These are phyloP conservation scores for Cyanocitta stelleri DNA, from an alignment of 2,113 vertebrate species.

Conservation along the genomic window DNA sequence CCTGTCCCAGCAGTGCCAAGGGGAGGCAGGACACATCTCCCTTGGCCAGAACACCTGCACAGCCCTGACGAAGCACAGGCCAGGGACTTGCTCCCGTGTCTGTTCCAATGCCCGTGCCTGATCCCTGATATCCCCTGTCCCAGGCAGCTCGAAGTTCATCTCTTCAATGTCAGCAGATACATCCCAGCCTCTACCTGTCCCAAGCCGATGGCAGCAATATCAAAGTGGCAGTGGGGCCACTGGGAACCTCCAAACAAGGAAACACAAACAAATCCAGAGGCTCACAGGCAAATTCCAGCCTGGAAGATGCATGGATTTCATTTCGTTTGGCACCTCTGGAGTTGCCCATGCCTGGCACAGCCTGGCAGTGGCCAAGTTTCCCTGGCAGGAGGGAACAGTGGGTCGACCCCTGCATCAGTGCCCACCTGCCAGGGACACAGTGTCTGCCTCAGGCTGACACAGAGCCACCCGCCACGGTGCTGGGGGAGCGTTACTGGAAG, in stretches of 20 bases:
- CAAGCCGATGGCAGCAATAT: background rate
- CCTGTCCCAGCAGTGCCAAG: background rate
- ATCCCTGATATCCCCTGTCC: background rate
- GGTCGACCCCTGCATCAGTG: too few species aligned
- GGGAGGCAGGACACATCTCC: background rate
- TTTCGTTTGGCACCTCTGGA: background rate
- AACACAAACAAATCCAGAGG: background rate
- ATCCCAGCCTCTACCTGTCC: background rate
- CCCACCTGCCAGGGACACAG: background rate
- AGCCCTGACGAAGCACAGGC: background rate
- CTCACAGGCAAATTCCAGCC: background rate
- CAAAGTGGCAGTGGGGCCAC: background rate
- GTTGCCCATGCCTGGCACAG: background rate
- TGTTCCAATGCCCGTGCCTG: background rate
- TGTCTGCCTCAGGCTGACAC: accelerated
- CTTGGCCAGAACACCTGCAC: background rate
- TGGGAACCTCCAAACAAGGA: background rate
- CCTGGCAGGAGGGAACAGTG: background rate
- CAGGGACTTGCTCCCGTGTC: background rate
- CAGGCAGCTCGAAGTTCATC: background rate
- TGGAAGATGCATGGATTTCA: background rate
- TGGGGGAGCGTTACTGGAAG: accelerated
- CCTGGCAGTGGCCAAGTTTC: background rate
- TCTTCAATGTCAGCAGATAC: background rate
- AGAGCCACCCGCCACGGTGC: accelerated